phyloP scores from a whole-genome alignment of 2,797 vertebrate species.

The Sus cebifrons region DNA sequence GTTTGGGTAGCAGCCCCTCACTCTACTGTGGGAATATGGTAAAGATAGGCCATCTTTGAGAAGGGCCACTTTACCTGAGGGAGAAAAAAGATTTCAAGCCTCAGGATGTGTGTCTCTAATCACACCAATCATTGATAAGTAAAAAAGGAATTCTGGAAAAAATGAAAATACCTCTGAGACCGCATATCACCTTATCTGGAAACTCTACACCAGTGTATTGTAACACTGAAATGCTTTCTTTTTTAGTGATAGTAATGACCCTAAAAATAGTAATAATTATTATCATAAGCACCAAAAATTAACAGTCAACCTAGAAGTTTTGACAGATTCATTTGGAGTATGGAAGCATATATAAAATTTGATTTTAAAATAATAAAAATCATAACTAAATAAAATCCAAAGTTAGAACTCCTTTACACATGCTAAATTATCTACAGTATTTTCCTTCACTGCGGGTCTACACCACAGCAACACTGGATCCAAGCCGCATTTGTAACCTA shows the following conservation, averaged over 20 bases:
- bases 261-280: background rate
- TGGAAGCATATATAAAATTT: slow-evolving; percentile 4
- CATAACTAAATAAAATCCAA: slow-evolving; percentile 41
- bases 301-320: slow-evolving; percentile 25
- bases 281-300: slow-evolving; percentile 25
- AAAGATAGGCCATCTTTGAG: background rate
- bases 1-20: background rate
- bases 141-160: slow-evolving; percentile 33
- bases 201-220: background rate
- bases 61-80: background rate
- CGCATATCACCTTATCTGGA: background rate
- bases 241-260: background rate
- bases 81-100: background rate
- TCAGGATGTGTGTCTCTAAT: background rate
- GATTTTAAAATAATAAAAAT: slow-evolving; percentile 65
- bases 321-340: background rate
- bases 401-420: slow-evolving; percentile 64
- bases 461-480: no score
- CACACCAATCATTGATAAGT: background rate
- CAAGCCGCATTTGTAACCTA: no score
- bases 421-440: background rate
- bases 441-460: no score
- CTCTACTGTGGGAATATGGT: background rate
- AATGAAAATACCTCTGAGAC: background rate
- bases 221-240: background rate